Evolutionary conservation across 2,797 vertebrate species (phyloP), one percentile per base, ranked within the genome.

Genomic region (Falco biarmicus): DNA sequence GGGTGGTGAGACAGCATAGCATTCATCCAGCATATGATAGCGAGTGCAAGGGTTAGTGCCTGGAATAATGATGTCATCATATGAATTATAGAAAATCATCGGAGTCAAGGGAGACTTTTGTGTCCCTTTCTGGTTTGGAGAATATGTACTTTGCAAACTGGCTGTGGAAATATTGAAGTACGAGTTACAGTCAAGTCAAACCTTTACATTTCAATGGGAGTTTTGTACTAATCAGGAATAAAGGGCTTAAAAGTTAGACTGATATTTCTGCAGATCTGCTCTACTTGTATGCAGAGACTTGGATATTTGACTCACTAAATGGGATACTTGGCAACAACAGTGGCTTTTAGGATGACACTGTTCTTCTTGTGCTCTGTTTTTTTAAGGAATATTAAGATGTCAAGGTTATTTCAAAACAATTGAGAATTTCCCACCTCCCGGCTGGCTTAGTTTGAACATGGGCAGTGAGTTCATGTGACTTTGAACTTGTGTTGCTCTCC

Each of bases 371-470:
- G 71, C 59, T 92, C 39, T 93, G 80, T 28, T 57, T 71, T 94
- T 92, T 91, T 45, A 65, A 92, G 56, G 76, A 96, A 84, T 84
- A 57, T 85, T 93, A 47, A 32, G 12, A 39, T 63, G 26, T 73
- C 84, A 84, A 78, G 26, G 63, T 61, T 74, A 95, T 96, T 93
- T 76, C 24, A 22, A 82, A 93, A 22, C 70, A 5, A 20, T 88
- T 65, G 56, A 93, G 84, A 93, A 95, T 95, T 91, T 95, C 71
- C 39, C 71, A 80, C 90, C 89, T 97, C 85, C 93, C 78, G 92
- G 47, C 61, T 91, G 96, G 92, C 88, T 94, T n/a, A 61, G 57
- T 76, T 90, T 87, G 86, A 96, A 70, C 75, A 45, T 4, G 34
- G 24, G 39, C 64, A 48, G 31, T 77, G 59, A 90, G 45, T 96